These are phyloP conservation scores for Muricea muricata DNA, from an alignment of 92 coral and sea anemone genomes.

Conservation along the genomic window DNA sequence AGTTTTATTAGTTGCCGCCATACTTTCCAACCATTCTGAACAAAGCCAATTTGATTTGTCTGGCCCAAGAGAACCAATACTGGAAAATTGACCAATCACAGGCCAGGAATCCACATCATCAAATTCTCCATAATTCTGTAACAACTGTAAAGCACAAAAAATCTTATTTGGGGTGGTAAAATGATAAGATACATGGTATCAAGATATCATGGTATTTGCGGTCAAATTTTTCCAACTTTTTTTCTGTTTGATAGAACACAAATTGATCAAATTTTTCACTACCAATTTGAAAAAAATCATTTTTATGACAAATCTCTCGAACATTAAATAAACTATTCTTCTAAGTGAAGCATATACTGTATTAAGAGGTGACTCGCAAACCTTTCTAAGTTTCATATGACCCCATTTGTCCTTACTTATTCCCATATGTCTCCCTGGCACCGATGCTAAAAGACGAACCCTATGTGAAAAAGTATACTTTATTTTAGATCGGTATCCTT, in stretches of 20 bases:
- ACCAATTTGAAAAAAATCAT: too few species aligned
- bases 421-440: slow-evolving; percentile 94
- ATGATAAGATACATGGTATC: too few species aligned
- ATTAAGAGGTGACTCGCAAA: too few species aligned
- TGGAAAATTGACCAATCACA: slow-evolving; percentile 98
- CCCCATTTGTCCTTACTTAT: slow-evolving; percentile 92
- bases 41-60: slow-evolving; percentile 88
- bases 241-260: too few species aligned
- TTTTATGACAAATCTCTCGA: too few species aligned
- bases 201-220: too few species aligned
- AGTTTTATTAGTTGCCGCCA: slow-evolving; percentile 60
- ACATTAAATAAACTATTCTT: too few species aligned
- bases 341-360: neutral
- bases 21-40: slow-evolving; percentile 93
- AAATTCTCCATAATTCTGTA: slow-evolving; percentile 78
- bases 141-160: slow-evolving; percentile 57
- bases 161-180: too few species aligned
- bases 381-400: slow-evolving; percentile 92
- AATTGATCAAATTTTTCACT: too few species aligned
- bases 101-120: slow-evolving; percentile 87
- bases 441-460: slow-evolving; percentile 88
- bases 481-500: too few species aligned
- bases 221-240: too few species aligned
- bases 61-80: slow-evolving; percentile 94
- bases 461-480: slow-evolving; percentile 50